These are phyloP conservation scores for Archips xylosteana DNA, from an alignment of 2,888 invertebrate genomes.

Conservation along the genomic window DNA sequence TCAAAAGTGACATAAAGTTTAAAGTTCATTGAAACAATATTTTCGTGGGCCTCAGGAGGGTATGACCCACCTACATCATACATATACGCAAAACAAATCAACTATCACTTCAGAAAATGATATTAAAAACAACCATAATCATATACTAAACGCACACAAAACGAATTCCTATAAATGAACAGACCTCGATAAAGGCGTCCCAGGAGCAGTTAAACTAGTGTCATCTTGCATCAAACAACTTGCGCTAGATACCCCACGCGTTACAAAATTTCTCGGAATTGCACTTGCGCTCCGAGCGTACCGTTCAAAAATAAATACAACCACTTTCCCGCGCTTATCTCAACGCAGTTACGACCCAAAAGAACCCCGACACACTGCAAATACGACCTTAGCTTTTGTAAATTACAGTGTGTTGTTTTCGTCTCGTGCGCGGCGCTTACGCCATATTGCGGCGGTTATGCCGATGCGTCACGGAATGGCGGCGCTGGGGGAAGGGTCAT, in stretches of 20 bases:
- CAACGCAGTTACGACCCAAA: constrained; percentile 15
- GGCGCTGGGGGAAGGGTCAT: constrained; percentile 39
- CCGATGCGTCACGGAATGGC: constrained; percentile 41
- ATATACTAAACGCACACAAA: neutral
- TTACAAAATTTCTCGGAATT: constrained; percentile 43
- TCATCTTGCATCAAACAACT: constrained; percentile 27
- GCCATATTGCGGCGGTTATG: constrained; percentile 15
- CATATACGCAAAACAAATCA: too few relatives aligned
- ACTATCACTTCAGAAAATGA: too few relatives aligned
- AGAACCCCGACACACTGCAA: constrained; percentile 12
- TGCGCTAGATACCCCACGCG: constrained; percentile 40
- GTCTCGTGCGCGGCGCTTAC: neutral
- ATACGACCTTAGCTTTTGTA: neutral
- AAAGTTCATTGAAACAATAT: too few relatives aligned
- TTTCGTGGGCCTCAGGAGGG: too few relatives aligned
- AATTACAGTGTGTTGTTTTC: neutral
- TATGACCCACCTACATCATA: too few relatives aligned
- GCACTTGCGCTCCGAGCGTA: constrained; percentile 42
- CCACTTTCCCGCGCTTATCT: constrained; percentile 42
- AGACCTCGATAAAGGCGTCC: neutral
- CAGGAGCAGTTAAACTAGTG: neutral
- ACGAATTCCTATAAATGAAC: neutral
- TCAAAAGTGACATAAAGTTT: too few relatives aligned
- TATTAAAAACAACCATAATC: neutral
- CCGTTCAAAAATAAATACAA: constrained; percentile 45